A percentile compares a stretch with the other conserved stretches of the same genome.
These are phyloP conservation scores for Ictalurus furcatus DNA, from an alignment of 2,113 vertebrate species.

Conservation along the genomic window DNA sequence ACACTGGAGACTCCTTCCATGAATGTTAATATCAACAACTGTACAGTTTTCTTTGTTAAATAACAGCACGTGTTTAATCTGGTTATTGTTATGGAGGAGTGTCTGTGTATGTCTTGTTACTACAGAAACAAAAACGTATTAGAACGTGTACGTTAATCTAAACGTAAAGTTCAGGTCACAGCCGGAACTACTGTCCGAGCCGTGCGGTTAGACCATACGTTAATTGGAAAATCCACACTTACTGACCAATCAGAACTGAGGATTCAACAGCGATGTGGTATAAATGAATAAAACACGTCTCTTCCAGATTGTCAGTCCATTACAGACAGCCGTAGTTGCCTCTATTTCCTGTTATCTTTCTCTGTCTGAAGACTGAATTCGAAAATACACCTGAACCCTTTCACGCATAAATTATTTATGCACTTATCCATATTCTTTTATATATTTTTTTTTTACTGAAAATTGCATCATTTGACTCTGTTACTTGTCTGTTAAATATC, in stretches of 20 bases:
- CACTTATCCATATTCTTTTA: neutral
- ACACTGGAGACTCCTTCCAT: neutral
- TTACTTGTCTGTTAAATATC: neutral
- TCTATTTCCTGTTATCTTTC: neutral
- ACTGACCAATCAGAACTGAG: neutral
- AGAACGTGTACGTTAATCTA: neutral
- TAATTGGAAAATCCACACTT: neutral
- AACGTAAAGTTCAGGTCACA: neutral
- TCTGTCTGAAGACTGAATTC: neutral
- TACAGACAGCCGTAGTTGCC: neutral
- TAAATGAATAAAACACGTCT: neutral
- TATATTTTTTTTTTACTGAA: neutral
- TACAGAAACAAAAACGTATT: neutral
- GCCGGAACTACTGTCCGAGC: neutral
- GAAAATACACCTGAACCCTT: neutral
- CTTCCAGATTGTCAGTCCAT: neutral
- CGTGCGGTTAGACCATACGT: neutral
- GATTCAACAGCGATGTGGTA: neutral
- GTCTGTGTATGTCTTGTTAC: neutral
- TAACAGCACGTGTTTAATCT: neutral
- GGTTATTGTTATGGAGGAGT: neutral
- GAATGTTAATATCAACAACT: neutral
- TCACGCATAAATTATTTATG: neutral
- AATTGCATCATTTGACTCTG: too few species aligned
- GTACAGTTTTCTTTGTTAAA: neutral